These are phyloP conservation scores for Cheilosia impressa DNA, from an alignment of 2,888 invertebrate genomes.

Conservation along the genomic window DNA sequence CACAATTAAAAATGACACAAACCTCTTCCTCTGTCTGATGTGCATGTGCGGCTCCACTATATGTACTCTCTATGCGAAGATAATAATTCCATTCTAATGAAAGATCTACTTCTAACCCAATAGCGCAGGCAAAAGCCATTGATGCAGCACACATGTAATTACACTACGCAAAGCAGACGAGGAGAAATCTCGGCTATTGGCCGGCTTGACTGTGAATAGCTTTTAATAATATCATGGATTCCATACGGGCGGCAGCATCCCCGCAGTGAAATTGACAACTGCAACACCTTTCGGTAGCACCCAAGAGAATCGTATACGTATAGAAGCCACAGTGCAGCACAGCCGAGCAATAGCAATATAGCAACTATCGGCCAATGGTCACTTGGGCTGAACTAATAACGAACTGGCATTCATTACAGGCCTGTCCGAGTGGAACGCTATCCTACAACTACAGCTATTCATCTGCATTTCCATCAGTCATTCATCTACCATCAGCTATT, in stretches of 20 bases:
- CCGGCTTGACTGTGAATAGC: slow-evolving; percentile 5
- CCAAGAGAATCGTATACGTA: slow-evolving; percentile 1
- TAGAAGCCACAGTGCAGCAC: slow-evolving; percentile 2
- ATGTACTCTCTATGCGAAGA: slow-evolving; percentile 17
- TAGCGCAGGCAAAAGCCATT: slow-evolving; percentile 36
- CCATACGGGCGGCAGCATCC: slow-evolving; percentile 36
- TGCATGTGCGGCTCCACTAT: slow-evolving; percentile 8
- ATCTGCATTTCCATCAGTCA: slow-evolving; percentile 73
- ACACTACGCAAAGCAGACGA: slow-evolving; percentile 59
- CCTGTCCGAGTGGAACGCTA: slow-evolving; percentile 64
- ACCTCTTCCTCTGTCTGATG: slow-evolving; percentile 41
- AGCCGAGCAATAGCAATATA: slow-evolving; percentile 9
- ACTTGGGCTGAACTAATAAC: slow-evolving; percentile 72
- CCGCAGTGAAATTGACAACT: slow-evolving; percentile 75
- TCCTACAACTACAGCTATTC: slow-evolving; percentile 57
- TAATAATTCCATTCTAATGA: slow-evolving; percentile 67
- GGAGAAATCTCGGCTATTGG: slow-evolving; percentile 46
- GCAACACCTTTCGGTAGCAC: slow-evolving; percentile 69
- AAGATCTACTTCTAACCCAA: slow-evolving; percentile 58
- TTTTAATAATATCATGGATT: slow-evolving; percentile 63
- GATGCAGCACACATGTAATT: slow-evolving; percentile 66
- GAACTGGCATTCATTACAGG: slow-evolving; percentile 72
- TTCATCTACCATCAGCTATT: slow-evolving; percentile 73
- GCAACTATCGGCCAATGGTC: slow-evolving; percentile 62
- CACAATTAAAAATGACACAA: slow-evolving; percentile 74